phyloP scores from a whole-genome alignment of 2,797 vertebrate species.

The Anguilla marmorata region DNA sequence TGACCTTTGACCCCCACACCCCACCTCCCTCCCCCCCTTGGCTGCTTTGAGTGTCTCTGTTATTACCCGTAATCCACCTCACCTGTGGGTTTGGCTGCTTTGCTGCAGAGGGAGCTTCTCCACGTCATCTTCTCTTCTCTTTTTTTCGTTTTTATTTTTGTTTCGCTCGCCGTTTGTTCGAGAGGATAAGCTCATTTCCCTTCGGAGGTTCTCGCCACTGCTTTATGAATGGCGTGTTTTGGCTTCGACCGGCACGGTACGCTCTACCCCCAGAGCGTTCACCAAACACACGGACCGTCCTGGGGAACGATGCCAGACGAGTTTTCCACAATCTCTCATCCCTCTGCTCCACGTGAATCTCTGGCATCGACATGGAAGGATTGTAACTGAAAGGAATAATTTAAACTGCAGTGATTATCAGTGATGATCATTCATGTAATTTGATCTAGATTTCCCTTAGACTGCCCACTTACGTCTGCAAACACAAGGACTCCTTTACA shows the following conservation, averaged over 20 bases:
- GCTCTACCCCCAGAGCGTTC: no score
- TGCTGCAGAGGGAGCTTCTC: not conserved
- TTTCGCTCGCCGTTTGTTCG: not conserved
- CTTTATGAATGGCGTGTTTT: no score
- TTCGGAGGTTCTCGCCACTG: not conserved
- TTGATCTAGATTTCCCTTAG: not conserved
- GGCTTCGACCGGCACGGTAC: no score
- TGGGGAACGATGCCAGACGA: no score
- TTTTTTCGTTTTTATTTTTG: not conserved
- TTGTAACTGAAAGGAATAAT: not conserved
- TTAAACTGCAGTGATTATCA: not conserved
- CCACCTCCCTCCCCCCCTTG: not conserved
- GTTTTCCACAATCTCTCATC: not conserved
- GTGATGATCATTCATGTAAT: not conserved
- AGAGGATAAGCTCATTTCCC: not conserved
- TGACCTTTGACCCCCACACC: not conserved
- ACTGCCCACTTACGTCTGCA: not conserved
- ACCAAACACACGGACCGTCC: no score
- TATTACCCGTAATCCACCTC: constrained; percentile 16
- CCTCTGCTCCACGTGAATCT: not conserved
- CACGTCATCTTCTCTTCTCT: not conserved
- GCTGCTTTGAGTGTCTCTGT: not conserved
- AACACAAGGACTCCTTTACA: not conserved
- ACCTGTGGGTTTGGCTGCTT: constrained; percentile 15
- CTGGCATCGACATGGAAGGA: not conserved